Evolutionary conservation across 2,888 invertebrate genomes (phyloP), one percentile per base, ranked within the genome.

Genomic region (Oegoconia quadripuncta): DNA sequence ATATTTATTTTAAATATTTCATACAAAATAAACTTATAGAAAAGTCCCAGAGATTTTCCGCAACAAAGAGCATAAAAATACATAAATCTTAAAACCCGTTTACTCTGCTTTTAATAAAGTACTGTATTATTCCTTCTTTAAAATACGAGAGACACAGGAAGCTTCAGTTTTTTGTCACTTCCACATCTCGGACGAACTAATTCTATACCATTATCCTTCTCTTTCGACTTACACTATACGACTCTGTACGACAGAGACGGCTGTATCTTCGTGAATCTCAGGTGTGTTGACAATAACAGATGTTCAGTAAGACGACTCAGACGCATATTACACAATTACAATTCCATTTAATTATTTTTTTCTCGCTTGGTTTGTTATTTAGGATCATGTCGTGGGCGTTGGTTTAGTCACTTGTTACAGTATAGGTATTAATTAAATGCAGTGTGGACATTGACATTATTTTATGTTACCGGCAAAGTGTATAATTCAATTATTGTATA

Each of bases 131-230:
- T 83, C 78, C 78, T 79, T 82, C 83, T 86, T 80, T 80, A 79
- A 83, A 84, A 86, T 86, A 82, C 80, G 70, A 84, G 84, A 87
- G 84, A 84, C 84, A 87, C 87, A 87, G 87, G 86, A 87, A 87
- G 82, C 82, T 63, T 60, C 71, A 76, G 77, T 84, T 87, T 86
- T 86, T 87, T 86, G 87, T 87, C 81, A 86, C 84, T 87, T 87
- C 87, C 86, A 79, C 78, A 66, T 77, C 68, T n/a, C 71, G 62
- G 62, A 51, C 61, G 57, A 65, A 65, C 72, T 49, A 67, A 77
- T 67, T 66, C 53, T 48, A 43, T 54, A 44, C 30, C 20, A 23
- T 53, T 39, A 15, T 81, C 77, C 59, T 61, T 48, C 39, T 79
- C 59, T 12, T 16, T 38, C 64, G n/a, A n/a, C n/a, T 1, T 34